Evolutionary conservation across 2,888 invertebrate genomes (phyloP).

Genomic region (Ceramica pisi): DNA sequence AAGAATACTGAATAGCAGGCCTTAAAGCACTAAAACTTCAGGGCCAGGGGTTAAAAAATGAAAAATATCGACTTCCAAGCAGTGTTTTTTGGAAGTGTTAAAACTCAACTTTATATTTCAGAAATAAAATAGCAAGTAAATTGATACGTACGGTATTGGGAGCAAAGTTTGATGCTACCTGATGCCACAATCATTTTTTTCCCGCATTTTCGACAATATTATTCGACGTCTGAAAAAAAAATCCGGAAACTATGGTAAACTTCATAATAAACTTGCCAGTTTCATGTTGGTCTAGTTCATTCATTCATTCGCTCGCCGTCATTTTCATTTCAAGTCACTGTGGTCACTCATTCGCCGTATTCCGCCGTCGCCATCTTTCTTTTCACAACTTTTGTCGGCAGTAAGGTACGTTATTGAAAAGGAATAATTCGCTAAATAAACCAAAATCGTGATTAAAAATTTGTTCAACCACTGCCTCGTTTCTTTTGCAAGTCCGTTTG

Average conservation of each 20-base stretch:
- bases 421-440: constrained; percentile 70
- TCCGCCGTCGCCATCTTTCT: constrained; percentile 88
- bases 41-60: no score
- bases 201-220: constrained; percentile 41
- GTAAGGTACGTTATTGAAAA: constrained; percentile 84
- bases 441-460: constrained; percentile 62
- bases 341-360: constrained; percentile 69
- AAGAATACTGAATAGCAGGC: no score
- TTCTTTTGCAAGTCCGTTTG: constrained; percentile 53
- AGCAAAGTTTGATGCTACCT: constrained; percentile 36
- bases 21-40: no score
- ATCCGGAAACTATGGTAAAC: constrained; percentile 58
- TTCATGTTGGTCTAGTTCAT: constrained; percentile 48
- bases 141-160: not conserved
- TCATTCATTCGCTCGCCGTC: constrained; percentile 61
- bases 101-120: not conserved
- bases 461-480: constrained; percentile 50
- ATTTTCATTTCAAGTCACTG: constrained; percentile 57
- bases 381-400: constrained; percentile 86
- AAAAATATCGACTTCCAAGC: no score
- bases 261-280: constrained; percentile 61
- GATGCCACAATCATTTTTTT: constrained; percentile 42
- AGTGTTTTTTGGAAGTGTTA: no score
- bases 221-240: constrained; percentile 47
- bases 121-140: not conserved